These are phyloP conservation scores for Andrena hattorfiana DNA, from an alignment of 2,888 invertebrate genomes.

Conservation along the genomic window DNA sequence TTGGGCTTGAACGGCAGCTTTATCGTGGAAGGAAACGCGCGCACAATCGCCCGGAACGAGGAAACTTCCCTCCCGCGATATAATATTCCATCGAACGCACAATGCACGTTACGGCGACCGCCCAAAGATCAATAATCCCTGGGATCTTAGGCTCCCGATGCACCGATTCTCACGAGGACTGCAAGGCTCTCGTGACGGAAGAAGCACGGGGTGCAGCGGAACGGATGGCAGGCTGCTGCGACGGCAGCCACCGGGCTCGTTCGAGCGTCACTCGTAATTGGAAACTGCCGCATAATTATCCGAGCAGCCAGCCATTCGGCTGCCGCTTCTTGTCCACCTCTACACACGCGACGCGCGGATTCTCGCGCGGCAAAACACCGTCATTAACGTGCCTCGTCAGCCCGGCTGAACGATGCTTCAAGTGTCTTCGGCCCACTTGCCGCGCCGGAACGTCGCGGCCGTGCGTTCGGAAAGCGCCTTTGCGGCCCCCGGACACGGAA, in stretches of 20 bases:
- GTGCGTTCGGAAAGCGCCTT: slow-evolving; percentile 69
- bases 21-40: neutral
- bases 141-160: neutral
- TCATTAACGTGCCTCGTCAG: slow-evolving; percentile 71
- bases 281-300: slow-evolving; percentile 80
- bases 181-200: slow-evolving; percentile 21
- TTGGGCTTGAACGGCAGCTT: neutral
- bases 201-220: slow-evolving; percentile 19
- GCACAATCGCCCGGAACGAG: neutral
- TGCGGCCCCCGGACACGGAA: slow-evolving; percentile 61
- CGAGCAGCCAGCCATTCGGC: slow-evolving; percentile 45
- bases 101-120: neutral
- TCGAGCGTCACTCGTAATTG: slow-evolving; percentile 77
- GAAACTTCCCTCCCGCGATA: slow-evolving; percentile 9
- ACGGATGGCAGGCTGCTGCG: slow-evolving; percentile 53
- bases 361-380: slow-evolving; percentile 64
- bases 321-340: slow-evolving; percentile 70
- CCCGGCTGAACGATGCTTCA: slow-evolving; percentile 60
- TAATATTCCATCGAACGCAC: slow-evolving; percentile 27
- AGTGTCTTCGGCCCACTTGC: slow-evolving; percentile 67
- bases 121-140: slow-evolving; percentile 20
- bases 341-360: slow-evolving; percentile 55
- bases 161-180: slow-evolving; percentile 5
- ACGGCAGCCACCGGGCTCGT: slow-evolving; percentile 51
- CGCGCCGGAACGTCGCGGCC: slow-evolving; percentile 51